Percentiles rank a stretch among this genome's conserved stretches.
phyloP scores from a whole-genome alignment of 2,888 invertebrate species.

The Luffia ferchaultella region DNA sequence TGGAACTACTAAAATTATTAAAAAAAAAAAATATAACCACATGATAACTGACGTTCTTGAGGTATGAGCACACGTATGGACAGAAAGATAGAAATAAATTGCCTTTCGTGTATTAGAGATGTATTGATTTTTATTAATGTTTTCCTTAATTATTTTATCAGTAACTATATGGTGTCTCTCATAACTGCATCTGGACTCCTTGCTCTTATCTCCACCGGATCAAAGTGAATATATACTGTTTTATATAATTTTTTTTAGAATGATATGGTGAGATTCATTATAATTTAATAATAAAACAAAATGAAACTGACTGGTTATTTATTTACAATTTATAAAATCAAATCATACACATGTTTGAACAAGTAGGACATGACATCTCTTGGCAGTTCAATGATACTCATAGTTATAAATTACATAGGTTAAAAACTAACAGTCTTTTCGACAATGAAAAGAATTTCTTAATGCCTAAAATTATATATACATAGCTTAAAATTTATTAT shows the following conservation, averaged over 20 bases:
- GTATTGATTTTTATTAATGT: not conserved
- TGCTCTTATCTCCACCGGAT: constrained; percentile 95
- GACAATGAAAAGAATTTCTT: not conserved
- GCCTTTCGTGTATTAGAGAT: not conserved
- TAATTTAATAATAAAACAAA: constrained; percentile 32
- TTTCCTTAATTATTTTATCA: constrained; percentile 30
- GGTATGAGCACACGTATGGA: too few species aligned
- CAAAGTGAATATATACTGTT: constrained; percentile 60
- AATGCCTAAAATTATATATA: not conserved
- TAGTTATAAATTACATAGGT: not conserved
- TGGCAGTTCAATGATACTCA: not conserved
- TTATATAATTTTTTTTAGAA: not conserved
- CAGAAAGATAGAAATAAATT: not conserved
- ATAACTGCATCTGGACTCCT: constrained; percentile 88
- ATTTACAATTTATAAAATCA: constrained; percentile 41
- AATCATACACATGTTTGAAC: not conserved
- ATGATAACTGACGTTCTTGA: too few species aligned
- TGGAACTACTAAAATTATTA: not conserved
- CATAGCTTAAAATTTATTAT: not conserved
- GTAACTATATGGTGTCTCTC: constrained; percentile 93
- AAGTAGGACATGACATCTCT: not conserved
- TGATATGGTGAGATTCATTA: not conserved
- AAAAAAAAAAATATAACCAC: not conserved
- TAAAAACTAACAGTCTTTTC: not conserved
- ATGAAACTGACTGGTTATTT: constrained; percentile 41